Percentiles rank a stretch among this genome's conserved stretches.
Conservation (phyloP, 1,140 invertebrate species). For the Trinorchestia longiramus region DNA sequence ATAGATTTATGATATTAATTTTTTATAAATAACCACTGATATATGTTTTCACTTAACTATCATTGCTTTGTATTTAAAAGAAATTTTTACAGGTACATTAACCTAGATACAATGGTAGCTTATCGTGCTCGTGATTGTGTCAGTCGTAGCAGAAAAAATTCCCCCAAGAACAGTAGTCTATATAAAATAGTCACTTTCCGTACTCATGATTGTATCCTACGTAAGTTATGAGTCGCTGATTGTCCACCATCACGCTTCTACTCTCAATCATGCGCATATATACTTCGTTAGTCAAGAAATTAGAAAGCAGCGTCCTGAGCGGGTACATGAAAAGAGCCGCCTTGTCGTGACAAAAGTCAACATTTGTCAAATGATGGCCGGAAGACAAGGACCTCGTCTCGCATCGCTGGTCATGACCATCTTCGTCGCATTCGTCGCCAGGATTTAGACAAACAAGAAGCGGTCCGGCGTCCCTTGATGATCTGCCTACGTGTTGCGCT, state of each 20-base stretch:
- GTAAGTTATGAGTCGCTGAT: neutral
- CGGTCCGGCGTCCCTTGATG: neutral
- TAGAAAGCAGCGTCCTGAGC: conserved; percentile 19
- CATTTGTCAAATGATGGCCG: conserved; percentile 29
- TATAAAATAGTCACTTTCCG: too few species aligned
- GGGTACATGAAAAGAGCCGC: neutral
- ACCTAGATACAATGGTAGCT: neutral
- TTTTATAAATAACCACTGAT: neutral
- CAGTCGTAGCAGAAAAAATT: too few species aligned
- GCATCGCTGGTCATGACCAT: neutral
- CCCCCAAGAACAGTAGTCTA: too few species aligned
- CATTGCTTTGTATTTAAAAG: neutral
- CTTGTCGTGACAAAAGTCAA: conserved; percentile 35
- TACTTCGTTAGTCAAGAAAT: conserved; percentile 40
- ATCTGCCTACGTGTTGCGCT: neutral
- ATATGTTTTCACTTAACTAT: neutral
- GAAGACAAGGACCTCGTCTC: neutral
- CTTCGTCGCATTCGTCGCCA: neutral
- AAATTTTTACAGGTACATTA: neutral
- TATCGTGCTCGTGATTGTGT: neutral
- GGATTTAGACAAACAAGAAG: neutral
- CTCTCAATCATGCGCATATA: neutral
- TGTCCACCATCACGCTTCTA: neutral
- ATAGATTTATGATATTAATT: neutral
- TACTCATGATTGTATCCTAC: too few species aligned